Evolutionary conservation across 92 coral and sea anemone species (phyloP).

Genomic region (Phymanthus crucifer): DNA sequence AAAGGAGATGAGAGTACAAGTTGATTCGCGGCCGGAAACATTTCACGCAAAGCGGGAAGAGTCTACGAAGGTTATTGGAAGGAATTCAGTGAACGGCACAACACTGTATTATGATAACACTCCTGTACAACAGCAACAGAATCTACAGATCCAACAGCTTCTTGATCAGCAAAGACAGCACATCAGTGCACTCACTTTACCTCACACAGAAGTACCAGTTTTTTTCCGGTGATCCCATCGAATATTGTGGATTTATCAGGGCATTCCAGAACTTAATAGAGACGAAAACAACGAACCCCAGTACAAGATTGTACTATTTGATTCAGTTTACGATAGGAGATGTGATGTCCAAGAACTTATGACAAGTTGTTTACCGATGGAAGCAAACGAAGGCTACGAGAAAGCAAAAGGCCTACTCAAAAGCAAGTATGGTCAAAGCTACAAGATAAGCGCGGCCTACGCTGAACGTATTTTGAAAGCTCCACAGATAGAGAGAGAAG

Average conservation of each 20-base stretch:
- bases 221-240: conserved; percentile 35
- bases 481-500: conserved; percentile 21
- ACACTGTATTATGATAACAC: neutral
- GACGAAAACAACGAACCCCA: conserved; percentile 24
- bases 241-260: conserved; percentile 40
- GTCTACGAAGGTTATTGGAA: neutral
- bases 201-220: conserved; percentile 39
- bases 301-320: conserved; percentile 41
- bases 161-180: conserved; percentile 17
- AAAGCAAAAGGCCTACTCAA: conserved; percentile 30
- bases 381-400: conserved; percentile 20
- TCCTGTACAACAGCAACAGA: neutral
- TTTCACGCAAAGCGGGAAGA: neutral
- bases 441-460: conserved; percentile 37
- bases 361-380: conserved; percentile 48
- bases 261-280: conserved; percentile 51
- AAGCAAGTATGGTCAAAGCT: conserved; percentile 40
- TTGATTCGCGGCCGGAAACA: neutral
- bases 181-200: conserved; percentile 21
- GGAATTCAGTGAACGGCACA: neutral
- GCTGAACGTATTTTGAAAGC: conserved; percentile 23
- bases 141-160: neutral
- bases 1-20: neutral
- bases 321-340: conserved; percentile 39
- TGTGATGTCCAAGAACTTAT: conserved; percentile 49